Conservation (phyloP, 1,140 invertebrate genomes). For the Oncopodura yosiiana region DNA sequence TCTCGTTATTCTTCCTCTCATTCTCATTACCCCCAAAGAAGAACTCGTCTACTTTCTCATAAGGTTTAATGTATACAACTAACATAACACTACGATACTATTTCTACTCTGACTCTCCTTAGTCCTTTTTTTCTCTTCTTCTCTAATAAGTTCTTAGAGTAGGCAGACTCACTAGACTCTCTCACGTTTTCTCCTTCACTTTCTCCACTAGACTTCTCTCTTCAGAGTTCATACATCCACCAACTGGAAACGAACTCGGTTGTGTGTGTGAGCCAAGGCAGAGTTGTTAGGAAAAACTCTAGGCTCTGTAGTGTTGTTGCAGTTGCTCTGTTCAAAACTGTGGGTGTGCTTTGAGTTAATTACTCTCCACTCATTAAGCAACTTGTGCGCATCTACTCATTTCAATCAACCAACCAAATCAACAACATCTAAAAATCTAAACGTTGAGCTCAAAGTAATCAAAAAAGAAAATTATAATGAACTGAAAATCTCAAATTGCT, state of each 20-base stretch:
- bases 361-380: slow-evolving; percentile 33
- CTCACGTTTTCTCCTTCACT: slow-evolving; percentile 7
- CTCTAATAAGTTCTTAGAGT: no score
- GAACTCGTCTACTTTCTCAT: neutral
- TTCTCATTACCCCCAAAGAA: slow-evolving; percentile 14
- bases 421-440: no score
- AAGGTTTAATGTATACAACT: neutral
- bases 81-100: neutral
- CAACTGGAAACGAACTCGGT: slow-evolving; percentile 6
- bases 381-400: slow-evolving; percentile 30
- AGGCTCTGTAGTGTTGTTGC: no score
- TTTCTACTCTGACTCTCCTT: neutral
- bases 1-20: neutral
- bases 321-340: no score
- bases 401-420: neutral
- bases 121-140: slow-evolving; percentile 6
- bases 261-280: no score
- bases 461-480: no score
- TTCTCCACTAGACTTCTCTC: slow-evolving; percentile 5
- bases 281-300: no score
- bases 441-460: no score
- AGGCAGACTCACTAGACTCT: no score
- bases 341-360: slow-evolving; percentile 34
- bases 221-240: slow-evolving; percentile 6
- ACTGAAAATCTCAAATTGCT: neutral